Evolutionary conservation across 2,888 invertebrate genomes (phyloP).

Genomic region (Raillietiella orientalis): DNA sequence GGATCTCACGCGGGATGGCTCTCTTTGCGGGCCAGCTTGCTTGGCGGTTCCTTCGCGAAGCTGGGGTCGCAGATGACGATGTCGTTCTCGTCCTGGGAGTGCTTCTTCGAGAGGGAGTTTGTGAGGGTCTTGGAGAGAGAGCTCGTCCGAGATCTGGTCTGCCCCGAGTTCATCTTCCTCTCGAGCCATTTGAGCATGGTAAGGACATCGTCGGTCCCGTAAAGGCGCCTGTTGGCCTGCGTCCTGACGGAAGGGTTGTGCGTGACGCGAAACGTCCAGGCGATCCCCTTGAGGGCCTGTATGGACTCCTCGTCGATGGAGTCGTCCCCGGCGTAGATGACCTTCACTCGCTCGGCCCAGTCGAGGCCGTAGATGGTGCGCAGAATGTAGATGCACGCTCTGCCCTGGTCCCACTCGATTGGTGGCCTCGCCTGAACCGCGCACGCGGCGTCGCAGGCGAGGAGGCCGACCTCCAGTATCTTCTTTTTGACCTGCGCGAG

Average conservation of each 20-base stretch:
- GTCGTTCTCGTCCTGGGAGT: too few species aligned
- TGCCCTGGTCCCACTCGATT: constrained; percentile 65
- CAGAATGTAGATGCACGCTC: constrained; percentile 62
- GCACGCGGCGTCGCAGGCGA: constrained; percentile 22
- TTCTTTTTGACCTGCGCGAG: background rate
- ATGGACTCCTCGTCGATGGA: constrained; percentile 12
- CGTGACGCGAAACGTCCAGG: constrained; percentile 60
- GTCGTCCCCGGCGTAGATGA: constrained; percentile 15
- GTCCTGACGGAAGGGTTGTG: constrained; percentile 54
- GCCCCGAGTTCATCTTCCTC: constrained; percentile 9
- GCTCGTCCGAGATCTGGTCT: too few species aligned
- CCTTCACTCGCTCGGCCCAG: constrained; percentile 20
- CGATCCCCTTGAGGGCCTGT: constrained; percentile 14
- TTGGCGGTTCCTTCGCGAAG: too few species aligned
- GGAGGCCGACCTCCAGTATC: background rate
- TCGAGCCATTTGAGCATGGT: constrained; percentile 28
- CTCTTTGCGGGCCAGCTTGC: too few species aligned
- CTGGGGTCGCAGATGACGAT: too few species aligned
- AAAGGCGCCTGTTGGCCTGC: constrained; percentile 50
- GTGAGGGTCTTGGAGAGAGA: too few species aligned
- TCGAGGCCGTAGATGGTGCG: constrained; percentile 36
- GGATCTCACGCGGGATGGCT: too few species aligned
- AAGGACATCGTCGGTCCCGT: constrained; percentile 58
- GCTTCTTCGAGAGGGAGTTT: too few species aligned
- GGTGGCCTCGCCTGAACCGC: constrained; percentile 71